phyloP scores from a whole-genome alignment of 1,140 invertebrate genomes.

The Hyposmocoma kahamanoa region DNA sequence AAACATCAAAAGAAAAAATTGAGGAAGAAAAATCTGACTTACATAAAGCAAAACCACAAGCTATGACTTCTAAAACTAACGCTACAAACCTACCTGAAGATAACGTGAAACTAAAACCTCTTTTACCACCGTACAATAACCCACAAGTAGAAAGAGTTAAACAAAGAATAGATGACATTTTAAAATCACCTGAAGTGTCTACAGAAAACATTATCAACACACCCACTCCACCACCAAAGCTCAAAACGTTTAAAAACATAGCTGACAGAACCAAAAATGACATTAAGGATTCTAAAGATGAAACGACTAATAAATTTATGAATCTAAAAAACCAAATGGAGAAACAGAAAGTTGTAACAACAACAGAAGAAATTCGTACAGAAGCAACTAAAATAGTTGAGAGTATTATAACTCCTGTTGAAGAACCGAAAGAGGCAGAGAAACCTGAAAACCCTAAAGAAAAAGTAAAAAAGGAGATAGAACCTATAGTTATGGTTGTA shows the following conservation, averaged over 20 bases:
- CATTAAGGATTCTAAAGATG: constrained; percentile 40
- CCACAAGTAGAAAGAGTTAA: constrained; percentile 66
- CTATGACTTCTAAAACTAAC: constrained; percentile 44
- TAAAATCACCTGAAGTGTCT: constrained; percentile 63
- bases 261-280: constrained; percentile 44
- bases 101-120: constrained; percentile 56
- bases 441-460: constrained; percentile 27
- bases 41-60: constrained; percentile 20
- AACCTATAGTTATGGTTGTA: constrained; percentile 62
- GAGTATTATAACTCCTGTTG: constrained; percentile 54
- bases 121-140: constrained; percentile 60
- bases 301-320: constrained; percentile 30
- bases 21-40: constrained; percentile 33
- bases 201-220: constrained; percentile 54
- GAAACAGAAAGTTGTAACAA: constrained; percentile 45
- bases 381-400: constrained; percentile 58
- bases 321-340: constrained; percentile 45
- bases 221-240: constrained; percentile 21
- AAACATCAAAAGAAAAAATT: constrained; percentile 28
- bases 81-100: constrained; percentile 45
- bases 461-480: constrained; percentile 51
- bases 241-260: constrained; percentile 38
- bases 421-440: constrained; percentile 40
- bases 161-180: constrained; percentile 67
- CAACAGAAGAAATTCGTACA: constrained; percentile 40